Conservation (phyloP, 2,888 invertebrate species). For the Scaptomyza parva region DNA sequence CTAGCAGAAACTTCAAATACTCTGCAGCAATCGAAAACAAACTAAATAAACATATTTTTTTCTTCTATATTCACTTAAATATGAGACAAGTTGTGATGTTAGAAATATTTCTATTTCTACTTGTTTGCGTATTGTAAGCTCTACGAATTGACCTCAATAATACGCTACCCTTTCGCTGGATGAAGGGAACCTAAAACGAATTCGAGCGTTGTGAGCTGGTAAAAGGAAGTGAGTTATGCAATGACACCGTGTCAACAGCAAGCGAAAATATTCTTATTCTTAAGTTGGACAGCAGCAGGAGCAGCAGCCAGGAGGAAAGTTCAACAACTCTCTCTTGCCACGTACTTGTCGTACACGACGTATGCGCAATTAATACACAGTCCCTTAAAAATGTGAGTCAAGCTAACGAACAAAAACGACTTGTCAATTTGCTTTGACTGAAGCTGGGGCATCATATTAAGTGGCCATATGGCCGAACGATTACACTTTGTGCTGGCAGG, state of each 20-base stretch:
- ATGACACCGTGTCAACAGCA: conserved; percentile 41
- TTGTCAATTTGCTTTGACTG: conserved; percentile 23
- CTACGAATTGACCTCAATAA: conserved; percentile 12
- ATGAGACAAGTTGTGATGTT: too few relatives aligned
- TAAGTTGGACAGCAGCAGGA: conserved; percentile 11
- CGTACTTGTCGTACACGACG: conserved; percentile 51
- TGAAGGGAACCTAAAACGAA: conserved; percentile 20
- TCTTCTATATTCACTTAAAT: too few relatives aligned
- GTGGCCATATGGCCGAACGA: conserved; percentile 63
- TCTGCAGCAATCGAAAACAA: neutral
- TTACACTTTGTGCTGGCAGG: conserved; percentile 55
- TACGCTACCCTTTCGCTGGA: conserved; percentile 1
- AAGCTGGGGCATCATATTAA: conserved; percentile 57
- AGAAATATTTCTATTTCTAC: too few relatives aligned
- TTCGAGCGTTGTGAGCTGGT: conserved; percentile 13
- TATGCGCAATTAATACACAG: conserved; percentile 69
- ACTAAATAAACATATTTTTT: neutral
- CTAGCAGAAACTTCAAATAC: conserved; percentile 21
- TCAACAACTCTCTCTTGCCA: conserved; percentile 10
- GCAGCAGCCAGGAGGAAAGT: neutral
- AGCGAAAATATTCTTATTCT: conserved; percentile 11
- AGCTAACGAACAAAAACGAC: conserved; percentile 37
- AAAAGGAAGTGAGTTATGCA: conserved; percentile 35
- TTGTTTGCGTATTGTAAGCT: neutral
- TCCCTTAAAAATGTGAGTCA: conserved; percentile 45